Base-by-base conservation (phyloP, 1,140 invertebrate species). In the Leguminivora glycinivorella region DNA sequence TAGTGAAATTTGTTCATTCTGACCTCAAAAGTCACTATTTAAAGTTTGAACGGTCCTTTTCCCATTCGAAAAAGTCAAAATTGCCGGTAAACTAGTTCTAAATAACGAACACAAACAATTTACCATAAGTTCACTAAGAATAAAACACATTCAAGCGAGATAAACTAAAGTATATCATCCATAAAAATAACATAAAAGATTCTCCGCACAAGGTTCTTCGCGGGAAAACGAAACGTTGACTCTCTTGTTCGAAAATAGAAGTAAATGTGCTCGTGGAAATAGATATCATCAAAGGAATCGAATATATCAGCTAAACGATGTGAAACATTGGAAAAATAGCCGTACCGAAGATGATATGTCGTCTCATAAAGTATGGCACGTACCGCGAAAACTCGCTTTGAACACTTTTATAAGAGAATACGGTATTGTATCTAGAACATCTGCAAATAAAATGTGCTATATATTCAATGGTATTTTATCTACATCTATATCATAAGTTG, bases 301-400 rank as follows among this genome's bases (percentile, higher is more conserved):
- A 71, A 73, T 75, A 75, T 75, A 75, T 75, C 75, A 75, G 72
- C 77, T 75, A 75, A 77, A 79, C 69, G 75, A 77, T 70, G 72
- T 76, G 72, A 74, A 75, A 78, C 72, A 76, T 76, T 73, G 70
- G 70, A 77, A 71, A 79, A 75, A 79, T 76, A 72, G 71, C 75
- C 70, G 47, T 70, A 38, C 58, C 73, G 69, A 74, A 79, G 71
- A 79, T 78, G 77, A 78, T 79, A 75, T 74, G 77, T 79, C 68
- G 66, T 63, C 71, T 56, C 71, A 70, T 76, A 75, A 79, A 76
- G 71, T 72, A 68, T 0, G 60, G n/a, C 14, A 17, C 24, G 7
- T 70, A 72, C 69, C 56, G 43, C 7, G 14, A 56, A 60, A 34
- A 63, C 58, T 63, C 58, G 10, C 58, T 52, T 52, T 7, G 58